Evolutionary conservation across 2,888 invertebrate species (phyloP), one percentile per base, ranked within the genome.

Genomic region (Falcaria lacertinaria): DNA sequence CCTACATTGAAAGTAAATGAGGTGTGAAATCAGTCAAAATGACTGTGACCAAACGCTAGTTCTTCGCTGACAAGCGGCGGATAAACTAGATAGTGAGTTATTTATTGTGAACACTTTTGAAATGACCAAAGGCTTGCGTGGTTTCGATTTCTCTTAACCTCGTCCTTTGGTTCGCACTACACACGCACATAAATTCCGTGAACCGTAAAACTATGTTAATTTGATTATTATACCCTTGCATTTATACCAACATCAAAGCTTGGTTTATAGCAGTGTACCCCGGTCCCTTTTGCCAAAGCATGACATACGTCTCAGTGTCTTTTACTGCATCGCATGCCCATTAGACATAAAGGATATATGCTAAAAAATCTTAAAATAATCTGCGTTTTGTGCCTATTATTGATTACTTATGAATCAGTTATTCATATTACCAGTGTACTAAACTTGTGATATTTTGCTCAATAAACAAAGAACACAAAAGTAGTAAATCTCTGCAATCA

Each of bases 101-200:
- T 28, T 22, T 22, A 22, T 22, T 22, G 28, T 2, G 11, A 11
- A 11, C 11, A 11, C 11, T 28, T 28, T 3, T 48, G 40, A 44
- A 43, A 33, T 22, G 34, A 33, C 43, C 44, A 54, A 45, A 54
- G 54, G 57, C 53, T 53, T 54, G 60, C 54, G 67, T 64, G 64
- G 54, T 67, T 69, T 72, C 80, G 88, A 84, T 89, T 86, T 87
- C 86, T 76, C 84, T 79, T 56, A 74, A 70, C 84, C 80, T 75
- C 80, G 82, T 68, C 79, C 74, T 68, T 69, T 59, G 67, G 69
- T 77, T 80, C 74, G 80, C 77, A 74, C 56, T 48, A 45, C 50
- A 51, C 54, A 55, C 54, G 54, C 49, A 57, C 50, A 58, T 55
- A 60, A 58, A 58, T 69, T 74, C 28, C 11, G 28, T 28, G 28